Evolutionary conservation across 30 jellyfish, hydroid and myxozoan genomes (phyloP).

Genomic region (Aurelia aurita): DNA sequence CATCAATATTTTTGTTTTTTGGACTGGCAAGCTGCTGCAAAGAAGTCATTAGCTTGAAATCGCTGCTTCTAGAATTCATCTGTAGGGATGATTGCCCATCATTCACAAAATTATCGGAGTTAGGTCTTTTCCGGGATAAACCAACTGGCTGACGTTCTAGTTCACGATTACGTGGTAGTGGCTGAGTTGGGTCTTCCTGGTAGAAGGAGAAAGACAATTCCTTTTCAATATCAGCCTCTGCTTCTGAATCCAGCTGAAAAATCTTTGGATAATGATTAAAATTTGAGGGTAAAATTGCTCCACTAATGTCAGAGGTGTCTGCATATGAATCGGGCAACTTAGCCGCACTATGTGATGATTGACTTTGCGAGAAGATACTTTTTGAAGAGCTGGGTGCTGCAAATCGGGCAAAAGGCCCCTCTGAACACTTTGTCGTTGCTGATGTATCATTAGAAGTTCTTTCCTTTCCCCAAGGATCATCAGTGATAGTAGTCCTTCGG

Average conservation of each 20-base stretch:
- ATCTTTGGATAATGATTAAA: slow-evolving; percentile 38
- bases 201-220: slow-evolving; percentile 13
- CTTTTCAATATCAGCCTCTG: slow-evolving; percentile 1
- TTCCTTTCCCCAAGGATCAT: background rate
- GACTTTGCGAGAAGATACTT: no score
- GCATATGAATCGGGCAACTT: background rate
- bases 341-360: background rate
- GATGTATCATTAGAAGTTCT: background rate
- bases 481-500: background rate
- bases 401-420: background rate
- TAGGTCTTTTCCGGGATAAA: no score
- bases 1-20: background rate
- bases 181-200: slow-evolving; percentile 57
- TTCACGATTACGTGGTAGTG: no score
- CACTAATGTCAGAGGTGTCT: background rate
- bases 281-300: slow-evolving; percentile 28
- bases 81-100: background rate
- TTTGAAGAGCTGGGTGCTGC: no score
- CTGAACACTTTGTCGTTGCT: background rate
- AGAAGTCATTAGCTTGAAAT: background rate
- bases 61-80: background rate
- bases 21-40: background rate
- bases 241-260: slow-evolving; percentile 12
- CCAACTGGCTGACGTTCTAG: no score
- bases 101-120: no score